These are phyloP conservation scores for Xylota sylvarum DNA, from an alignment of 2,888 invertebrate species.

Conservation along the genomic window DNA sequence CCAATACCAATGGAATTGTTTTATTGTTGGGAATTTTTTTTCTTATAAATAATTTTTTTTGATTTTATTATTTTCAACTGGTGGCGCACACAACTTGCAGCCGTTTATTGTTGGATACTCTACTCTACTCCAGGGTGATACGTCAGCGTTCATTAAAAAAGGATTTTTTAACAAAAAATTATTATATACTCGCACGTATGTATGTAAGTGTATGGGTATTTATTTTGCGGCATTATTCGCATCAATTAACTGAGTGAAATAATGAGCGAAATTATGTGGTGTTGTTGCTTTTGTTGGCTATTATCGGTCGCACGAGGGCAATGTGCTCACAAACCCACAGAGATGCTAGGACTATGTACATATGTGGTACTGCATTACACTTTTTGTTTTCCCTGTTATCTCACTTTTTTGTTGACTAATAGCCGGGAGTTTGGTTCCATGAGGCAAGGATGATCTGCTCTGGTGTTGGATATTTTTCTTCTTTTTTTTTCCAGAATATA, in stretches of 20 bases:
- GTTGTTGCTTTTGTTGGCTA: slow-evolving; percentile 30
- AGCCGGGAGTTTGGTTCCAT: not conserved
- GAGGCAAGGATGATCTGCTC: not conserved
- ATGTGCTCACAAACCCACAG: not conserved
- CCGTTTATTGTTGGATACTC: not conserved
- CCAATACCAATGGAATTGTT: slow-evolving; percentile 18
- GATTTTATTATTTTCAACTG: slow-evolving; percentile 55
- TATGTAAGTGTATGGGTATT: no score
- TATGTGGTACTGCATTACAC: no score
- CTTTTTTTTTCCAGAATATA: not conserved
- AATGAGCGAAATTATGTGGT: slow-evolving; percentile 61
- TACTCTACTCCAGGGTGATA: slow-evolving; percentile 24
- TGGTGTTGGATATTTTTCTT: not conserved
- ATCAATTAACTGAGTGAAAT: slow-evolving; percentile 73
- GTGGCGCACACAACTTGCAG: slow-evolving; percentile 20
- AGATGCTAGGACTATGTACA: slow-evolving; percentile 9
- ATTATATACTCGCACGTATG: slow-evolving; percentile 5
- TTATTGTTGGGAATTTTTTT: slow-evolving; percentile 34
- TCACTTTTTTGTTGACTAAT: slow-evolving; percentile 35
- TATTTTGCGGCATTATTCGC: slow-evolving; percentile 66
- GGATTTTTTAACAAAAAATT: slow-evolving; percentile 21
- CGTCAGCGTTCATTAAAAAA: slow-evolving; percentile 51
- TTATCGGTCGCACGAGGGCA: not conserved
- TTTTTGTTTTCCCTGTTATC: slow-evolving; percentile 26
- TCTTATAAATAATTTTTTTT: slow-evolving; percentile 47